These are phyloP conservation scores for Orchestes rusci DNA, from an alignment of 2,888 invertebrate genomes.

Conservation along the genomic window DNA sequence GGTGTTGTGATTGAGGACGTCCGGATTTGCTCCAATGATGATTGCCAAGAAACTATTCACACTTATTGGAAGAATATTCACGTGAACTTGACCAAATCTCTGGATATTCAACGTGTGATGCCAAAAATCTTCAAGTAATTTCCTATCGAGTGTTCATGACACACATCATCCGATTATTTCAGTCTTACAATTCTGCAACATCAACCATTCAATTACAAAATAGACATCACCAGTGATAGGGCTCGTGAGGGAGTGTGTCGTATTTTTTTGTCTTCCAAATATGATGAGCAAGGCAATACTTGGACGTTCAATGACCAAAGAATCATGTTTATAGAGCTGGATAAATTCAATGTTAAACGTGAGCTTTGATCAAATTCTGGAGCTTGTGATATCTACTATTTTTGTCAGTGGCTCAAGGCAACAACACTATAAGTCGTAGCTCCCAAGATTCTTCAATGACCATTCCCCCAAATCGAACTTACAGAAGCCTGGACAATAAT, in stretches of 20 bases:
- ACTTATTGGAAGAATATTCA: constrained; percentile 70
- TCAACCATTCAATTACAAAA: constrained; percentile 57
- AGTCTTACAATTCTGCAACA: constrained; percentile 72
- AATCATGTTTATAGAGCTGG: constrained; percentile 62
- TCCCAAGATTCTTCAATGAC: constrained; percentile 72
- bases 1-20: no score
- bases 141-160: constrained; percentile 48
- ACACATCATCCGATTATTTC: background rate
- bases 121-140: constrained; percentile 54
- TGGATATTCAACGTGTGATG: constrained; percentile 55
- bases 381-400: background rate
- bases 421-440: constrained; percentile 56
- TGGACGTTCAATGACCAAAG: constrained; percentile 58
- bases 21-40: no score
- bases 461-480: constrained; percentile 75
- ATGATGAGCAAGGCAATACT: constrained; percentile 57
- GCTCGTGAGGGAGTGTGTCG: constrained; percentile 53
- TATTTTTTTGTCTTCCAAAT: constrained; percentile 62
- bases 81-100: constrained; percentile 59
- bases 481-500: constrained; percentile 61
- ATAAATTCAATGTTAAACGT: constrained; percentile 55
- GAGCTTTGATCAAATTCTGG: constrained; percentile 1
- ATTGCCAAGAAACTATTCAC: no score
- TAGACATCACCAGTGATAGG: constrained; percentile 22
- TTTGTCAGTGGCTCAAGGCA: constrained; percentile 50